A percentile compares a stretch with the other conserved stretches of the same genome.
These are phyloP conservation scores for Alca torda DNA, from an alignment of 2,797 vertebrate genomes.

Conservation along the genomic window DNA sequence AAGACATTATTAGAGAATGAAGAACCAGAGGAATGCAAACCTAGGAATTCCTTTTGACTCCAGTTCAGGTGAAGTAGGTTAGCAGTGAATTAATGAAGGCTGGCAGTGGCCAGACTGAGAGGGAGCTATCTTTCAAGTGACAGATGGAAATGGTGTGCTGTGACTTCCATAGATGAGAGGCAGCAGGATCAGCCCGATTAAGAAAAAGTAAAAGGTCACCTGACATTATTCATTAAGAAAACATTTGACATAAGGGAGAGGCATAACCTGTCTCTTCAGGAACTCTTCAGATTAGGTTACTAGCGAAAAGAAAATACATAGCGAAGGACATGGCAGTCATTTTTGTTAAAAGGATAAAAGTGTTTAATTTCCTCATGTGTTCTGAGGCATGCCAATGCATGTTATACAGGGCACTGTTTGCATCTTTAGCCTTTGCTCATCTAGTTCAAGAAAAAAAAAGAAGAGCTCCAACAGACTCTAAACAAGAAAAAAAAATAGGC, in stretches of 20 bases:
- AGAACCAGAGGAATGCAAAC: not conserved
- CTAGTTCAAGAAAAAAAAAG: not conserved
- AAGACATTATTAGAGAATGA: not conserved
- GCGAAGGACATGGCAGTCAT: not conserved
- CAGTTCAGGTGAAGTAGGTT: not conserved
- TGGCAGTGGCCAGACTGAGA: not conserved
- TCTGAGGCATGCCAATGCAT: not conserved
- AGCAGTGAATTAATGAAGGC: not conserved
- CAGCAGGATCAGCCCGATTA: slow-evolving; percentile 13
- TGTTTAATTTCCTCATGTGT: not conserved
- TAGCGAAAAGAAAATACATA: too few relatives aligned
- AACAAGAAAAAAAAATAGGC: not conserved
- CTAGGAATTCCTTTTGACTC: not conserved
- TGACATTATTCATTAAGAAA: not conserved
- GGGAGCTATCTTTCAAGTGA: not conserved
- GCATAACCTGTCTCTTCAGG: not conserved
- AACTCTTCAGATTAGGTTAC: not conserved
- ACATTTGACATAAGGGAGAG: not conserved
- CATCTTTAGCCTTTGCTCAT: not conserved
- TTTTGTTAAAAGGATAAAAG: not conserved
- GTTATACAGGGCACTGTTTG: not conserved
- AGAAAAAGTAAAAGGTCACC: not conserved
- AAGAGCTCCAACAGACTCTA: not conserved
- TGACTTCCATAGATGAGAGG: not conserved
- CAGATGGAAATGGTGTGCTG: not conserved